Conservation (phyloP, 2,888 invertebrate species). For the Ophioninae sp. region DNA sequence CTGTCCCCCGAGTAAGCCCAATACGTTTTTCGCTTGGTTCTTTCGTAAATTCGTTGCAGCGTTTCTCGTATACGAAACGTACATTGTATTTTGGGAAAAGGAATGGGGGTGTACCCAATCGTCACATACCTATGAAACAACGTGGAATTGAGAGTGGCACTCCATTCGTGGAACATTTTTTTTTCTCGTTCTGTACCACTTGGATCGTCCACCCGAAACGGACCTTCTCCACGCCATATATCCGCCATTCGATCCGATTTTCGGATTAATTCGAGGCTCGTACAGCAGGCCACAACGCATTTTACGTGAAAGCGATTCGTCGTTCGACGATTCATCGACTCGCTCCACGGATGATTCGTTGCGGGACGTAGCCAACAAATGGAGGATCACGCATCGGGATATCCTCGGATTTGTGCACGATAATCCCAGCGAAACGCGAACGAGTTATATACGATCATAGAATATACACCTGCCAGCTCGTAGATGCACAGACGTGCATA, state of each 20-base stretch:
- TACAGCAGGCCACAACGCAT: constrained; percentile 52
- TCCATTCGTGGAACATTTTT: constrained; percentile 11
- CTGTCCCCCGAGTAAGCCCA: too few species aligned
- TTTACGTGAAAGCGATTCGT: constrained; percentile 57
- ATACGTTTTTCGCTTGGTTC: neutral
- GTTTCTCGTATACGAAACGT: neutral
- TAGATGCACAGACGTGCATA: neutral
- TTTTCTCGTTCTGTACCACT: constrained; percentile 1
- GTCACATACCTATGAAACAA: constrained; percentile 15
- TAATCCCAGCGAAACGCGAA: constrained; percentile 45
- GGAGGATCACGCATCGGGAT: constrained; percentile 32
- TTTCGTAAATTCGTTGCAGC: neutral
- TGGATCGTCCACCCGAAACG: neutral
- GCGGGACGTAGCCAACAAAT: neutral
- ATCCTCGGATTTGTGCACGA: constrained; percentile 47
- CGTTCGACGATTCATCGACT: constrained; percentile 48
- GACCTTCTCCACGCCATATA: constrained; percentile 17
- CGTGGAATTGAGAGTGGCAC: constrained; percentile 10
- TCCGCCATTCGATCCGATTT: constrained; percentile 48
- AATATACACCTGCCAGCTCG: neutral
- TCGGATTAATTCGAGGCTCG: constrained; percentile 55
- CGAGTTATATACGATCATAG: constrained; percentile 22
- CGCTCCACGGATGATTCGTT: constrained; percentile 26
- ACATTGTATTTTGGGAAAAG: constrained; percentile 23
- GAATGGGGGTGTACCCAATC: neutral